Evolutionary conservation across 2,797 vertebrate species (phyloP).

Genomic region (Fringilla coelebs): DNA sequence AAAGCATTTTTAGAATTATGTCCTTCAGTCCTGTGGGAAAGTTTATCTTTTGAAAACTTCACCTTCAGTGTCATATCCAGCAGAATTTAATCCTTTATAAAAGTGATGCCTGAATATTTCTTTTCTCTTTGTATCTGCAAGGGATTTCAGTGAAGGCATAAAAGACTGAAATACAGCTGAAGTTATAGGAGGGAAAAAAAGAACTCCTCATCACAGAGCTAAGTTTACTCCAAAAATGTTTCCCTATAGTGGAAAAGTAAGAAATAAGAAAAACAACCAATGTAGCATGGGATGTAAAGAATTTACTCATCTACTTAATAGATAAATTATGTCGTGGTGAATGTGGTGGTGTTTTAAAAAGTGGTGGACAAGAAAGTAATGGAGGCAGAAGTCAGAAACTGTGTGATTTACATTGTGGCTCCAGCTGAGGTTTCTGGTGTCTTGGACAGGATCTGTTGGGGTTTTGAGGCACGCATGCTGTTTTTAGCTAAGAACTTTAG

Average conservation of each 20-base stretch:
- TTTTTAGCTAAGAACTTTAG: not conserved
- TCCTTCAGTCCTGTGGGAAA: not conserved
- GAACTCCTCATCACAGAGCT: not conserved
- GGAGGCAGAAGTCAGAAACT: not conserved
- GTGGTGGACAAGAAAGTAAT: not conserved
- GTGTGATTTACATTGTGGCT: not conserved
- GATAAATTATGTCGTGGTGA: not conserved
- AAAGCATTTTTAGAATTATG: not conserved
- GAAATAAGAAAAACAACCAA: not conserved
- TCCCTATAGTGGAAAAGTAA: not conserved
- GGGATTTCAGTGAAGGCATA: not conserved
- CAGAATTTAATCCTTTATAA: not conserved
- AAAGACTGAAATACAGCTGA: not conserved
- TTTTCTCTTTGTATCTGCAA: not conserved
- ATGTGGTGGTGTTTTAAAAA: not conserved
- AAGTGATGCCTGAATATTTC: not conserved
- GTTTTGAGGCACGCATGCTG: fast-evolving
- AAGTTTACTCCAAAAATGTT: not conserved
- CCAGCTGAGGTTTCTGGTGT: not conserved
- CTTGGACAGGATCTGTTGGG: not conserved
- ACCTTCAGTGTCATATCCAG: not conserved
- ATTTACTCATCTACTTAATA: not conserved
- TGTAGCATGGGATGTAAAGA: not conserved
- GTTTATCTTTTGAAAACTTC: constrained; percentile 17
- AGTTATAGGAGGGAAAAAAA: not conserved